phyloP scores from a whole-genome alignment of 2,888 invertebrate species.

The Cheilosia vulpina region DNA sequence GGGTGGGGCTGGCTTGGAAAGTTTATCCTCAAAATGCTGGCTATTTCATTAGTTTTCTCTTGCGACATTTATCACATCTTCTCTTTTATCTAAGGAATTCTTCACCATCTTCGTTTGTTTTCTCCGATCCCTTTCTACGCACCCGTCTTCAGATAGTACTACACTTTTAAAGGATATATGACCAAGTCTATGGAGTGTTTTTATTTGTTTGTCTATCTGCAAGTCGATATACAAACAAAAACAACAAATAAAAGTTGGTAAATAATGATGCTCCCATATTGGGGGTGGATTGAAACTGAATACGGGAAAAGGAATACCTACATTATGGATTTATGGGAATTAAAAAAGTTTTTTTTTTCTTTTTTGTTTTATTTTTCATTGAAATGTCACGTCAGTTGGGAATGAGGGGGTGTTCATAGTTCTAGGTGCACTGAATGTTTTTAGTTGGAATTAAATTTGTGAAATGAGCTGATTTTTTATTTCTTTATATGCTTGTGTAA shows the following conservation, averaged over 20 bases:
- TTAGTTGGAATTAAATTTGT: neutral
- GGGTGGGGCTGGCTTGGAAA: neutral
- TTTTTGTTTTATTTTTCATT: neutral
- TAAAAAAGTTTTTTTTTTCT: neutral
- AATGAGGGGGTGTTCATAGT: neutral
- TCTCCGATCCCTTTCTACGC: neutral
- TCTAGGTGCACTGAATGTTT: neutral
- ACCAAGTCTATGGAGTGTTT: neutral
- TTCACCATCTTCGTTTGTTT: neutral
- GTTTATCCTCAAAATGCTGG: slow-evolving; percentile 5
- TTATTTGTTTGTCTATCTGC: slow-evolving; percentile 3
- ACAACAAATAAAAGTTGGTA: neutral
- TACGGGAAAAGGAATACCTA: neutral
- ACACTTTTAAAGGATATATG: slow-evolving; percentile 2
- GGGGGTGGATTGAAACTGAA: neutral
- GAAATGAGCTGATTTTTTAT: neutral
- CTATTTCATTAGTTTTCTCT: slow-evolving; percentile 34
- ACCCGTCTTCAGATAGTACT: too few species aligned
- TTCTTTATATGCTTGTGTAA: neutral
- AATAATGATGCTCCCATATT: neutral
- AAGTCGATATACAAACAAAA: neutral
- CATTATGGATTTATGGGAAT: neutral
- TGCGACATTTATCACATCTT: slow-evolving; percentile 38
- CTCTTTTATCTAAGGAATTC: neutral
- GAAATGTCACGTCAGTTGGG: neutral